Conservation (phyloP, 2,888 invertebrate species). For the Plagodis pulveraria region DNA sequence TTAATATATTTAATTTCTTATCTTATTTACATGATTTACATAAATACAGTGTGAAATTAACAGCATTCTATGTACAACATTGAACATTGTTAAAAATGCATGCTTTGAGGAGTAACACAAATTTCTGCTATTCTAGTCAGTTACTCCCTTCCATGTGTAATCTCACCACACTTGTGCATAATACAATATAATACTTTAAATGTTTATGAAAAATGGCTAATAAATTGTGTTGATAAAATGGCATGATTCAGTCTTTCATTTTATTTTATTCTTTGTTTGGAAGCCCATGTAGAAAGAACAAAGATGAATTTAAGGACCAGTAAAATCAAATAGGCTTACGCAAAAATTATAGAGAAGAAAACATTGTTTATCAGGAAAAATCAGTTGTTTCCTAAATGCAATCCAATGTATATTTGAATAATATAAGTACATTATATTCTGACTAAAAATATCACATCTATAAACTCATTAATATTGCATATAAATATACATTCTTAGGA, state of each 20-base stretch:
- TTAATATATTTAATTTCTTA: constrained; percentile 35
- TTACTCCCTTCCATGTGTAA: constrained; percentile 59
- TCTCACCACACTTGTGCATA: constrained; percentile 65
- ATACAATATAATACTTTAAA: constrained; percentile 47
- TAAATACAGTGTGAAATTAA: constrained; percentile 52
- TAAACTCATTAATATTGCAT: not conserved
- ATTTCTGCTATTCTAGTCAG: constrained; percentile 72
- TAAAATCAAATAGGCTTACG: too few species aligned
- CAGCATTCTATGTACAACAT: constrained; percentile 56
- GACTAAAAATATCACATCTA: constrained; percentile 6
- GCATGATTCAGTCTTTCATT: constrained; percentile 81
- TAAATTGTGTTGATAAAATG: constrained; percentile 70
- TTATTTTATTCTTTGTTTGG: constrained; percentile 39
- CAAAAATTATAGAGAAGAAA: too few species aligned
- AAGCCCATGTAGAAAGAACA: constrained; percentile 41
- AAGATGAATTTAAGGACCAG: not conserved
- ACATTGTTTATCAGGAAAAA: too few species aligned
- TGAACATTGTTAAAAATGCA: constrained; percentile 47
- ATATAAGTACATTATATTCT: not conserved
- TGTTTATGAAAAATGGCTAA: constrained; percentile 61
- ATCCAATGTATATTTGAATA: constrained; percentile 2
- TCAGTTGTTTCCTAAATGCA: not conserved
- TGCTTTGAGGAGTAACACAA: constrained; percentile 57
- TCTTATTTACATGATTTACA: constrained; percentile 64
- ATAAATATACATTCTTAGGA: too few species aligned